phyloP scores from a whole-genome alignment of 2,113 vertebrate species.

The Dicerorhinus sumatrensis region DNA sequence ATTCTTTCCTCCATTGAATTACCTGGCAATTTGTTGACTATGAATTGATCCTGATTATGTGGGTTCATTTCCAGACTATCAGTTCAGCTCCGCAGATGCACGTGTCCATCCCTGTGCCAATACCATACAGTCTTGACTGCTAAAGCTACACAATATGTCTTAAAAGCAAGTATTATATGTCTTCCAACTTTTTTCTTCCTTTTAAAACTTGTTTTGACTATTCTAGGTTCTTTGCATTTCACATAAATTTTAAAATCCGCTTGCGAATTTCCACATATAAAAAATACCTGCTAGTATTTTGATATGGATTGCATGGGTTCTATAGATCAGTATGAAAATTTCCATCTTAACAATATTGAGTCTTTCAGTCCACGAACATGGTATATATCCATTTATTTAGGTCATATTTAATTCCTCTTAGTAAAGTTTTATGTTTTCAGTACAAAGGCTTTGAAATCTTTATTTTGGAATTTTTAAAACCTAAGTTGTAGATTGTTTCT shows the following conservation, averaged over 20 bases:
- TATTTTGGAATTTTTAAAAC: background rate
- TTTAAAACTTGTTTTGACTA: background rate
- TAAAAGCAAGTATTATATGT: too few relatives aligned
- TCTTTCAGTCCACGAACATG: too few relatives aligned
- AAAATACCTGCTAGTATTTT: background rate
- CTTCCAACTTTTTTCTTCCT: too few relatives aligned
- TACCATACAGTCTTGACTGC: too few relatives aligned
- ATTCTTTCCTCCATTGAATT: background rate
- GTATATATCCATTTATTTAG: too few relatives aligned
- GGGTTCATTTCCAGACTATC: background rate
- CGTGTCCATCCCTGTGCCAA: too few relatives aligned
- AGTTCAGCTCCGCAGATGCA: background rate
- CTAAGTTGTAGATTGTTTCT: background rate
- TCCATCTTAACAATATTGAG: too few relatives aligned
- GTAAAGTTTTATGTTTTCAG: background rate
- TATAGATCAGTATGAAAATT: background rate
- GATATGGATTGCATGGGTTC: background rate
- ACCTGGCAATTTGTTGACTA: background rate
- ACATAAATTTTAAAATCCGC: background rate
- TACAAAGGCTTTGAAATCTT: background rate
- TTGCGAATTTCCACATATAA: background rate
- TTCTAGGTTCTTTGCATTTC: background rate
- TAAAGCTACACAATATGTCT: too few relatives aligned
- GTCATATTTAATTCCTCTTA: background rate
- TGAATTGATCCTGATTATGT: background rate